Percentiles rank a stretch among this genome's conserved stretches.
Evolutionary conservation across 1,140 invertebrate genomes (phyloP).

Genomic region (Drosophila aff.): DNA sequence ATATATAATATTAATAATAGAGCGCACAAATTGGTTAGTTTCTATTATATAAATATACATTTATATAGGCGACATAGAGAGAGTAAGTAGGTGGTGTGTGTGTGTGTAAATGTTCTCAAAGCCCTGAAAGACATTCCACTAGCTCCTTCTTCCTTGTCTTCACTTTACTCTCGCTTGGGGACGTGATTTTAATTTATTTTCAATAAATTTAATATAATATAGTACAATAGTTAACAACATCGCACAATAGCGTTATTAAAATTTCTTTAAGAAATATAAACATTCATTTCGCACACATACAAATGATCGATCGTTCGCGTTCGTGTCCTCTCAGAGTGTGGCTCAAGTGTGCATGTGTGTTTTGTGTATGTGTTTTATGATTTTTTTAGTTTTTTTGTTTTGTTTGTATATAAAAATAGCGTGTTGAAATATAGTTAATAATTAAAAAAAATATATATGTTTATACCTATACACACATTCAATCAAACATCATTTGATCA

Average conservation of each 20-base stretch:
- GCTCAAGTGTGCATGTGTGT: constrained; percentile 39
- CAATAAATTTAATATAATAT: constrained; percentile 70
- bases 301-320: constrained; percentile 55
- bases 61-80: constrained; percentile 34
- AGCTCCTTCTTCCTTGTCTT: constrained; percentile 18
- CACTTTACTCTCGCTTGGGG: constrained; percentile 32
- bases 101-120: constrained; percentile 54
- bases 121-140: constrained; percentile 39
- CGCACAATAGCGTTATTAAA: constrained; percentile 85
- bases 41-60: constrained; percentile 59
- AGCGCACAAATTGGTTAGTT: constrained; percentile 55
- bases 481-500: constrained; percentile 42
- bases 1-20: constrained; percentile 82
- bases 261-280: constrained; percentile 85
- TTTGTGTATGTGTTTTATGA: constrained; percentile 23
- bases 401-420: constrained; percentile 71
- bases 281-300: constrained; percentile 79
- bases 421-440: constrained; percentile 60
- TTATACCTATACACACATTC: constrained; percentile 41
- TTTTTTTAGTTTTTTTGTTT: constrained; percentile 10
- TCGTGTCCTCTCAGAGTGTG: constrained; percentile 34
- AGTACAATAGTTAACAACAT: constrained; percentile 85
- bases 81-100: constrained; percentile 20
- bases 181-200: constrained; percentile 64
- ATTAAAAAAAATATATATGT: constrained; percentile 59